Base-by-base conservation (phyloP, 2,888 invertebrate genomes). In the Polietes domitor region DNA sequence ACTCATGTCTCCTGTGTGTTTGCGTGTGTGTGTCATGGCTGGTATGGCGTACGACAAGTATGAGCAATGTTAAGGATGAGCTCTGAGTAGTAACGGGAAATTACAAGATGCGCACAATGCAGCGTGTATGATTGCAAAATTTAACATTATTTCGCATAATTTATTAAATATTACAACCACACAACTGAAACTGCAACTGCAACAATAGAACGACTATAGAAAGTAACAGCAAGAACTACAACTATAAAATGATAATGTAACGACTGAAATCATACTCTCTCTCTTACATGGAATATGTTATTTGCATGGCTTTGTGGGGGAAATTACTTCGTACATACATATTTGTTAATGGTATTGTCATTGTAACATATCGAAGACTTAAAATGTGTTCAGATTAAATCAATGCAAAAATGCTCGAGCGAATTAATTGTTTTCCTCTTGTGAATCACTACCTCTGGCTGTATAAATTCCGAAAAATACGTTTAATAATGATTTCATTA, bases 111-210 rank as follows among this genome's bases (percentile, higher is more conserved):
- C 15, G 58, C 12, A 58, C 58, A 58, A 24, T 26, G 26, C n/a
- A 58, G 15, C 58, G 24, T 58, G 24, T 58, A 2, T 26, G 58
- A 58, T 58, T 58, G 26, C 12, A 58, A 10, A 58, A 58, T 58
- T 58, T 58, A 26, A 58, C 24, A 58, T 15, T 10, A 58, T 58
- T 58, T 26, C 15, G 26, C 58, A 58, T 58, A 58, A 58, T 26
- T 24, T 58, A 58, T 58, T 24, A 26, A 26, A 58, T 4, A 58
- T 24, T 32, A n/a, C 26, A 24, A 58, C 26, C 15, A 24, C 53
- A n/a, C n/a, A n/a, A n/a, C n/a, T n/a, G n/a, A n/a, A n/a, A 50
- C 6, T 50, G 9, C 32, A 32, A 32, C 15, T 10, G n/a, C 47
- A 47, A 12, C 47, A 50, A 17, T 50, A 17, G n/a, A 50, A 17